Percentiles rank a stretch among this genome's conserved stretches.
phyloP scores from a whole-genome alignment of 2,797 vertebrate genomes.

The Xyrichtys novacula region DNA sequence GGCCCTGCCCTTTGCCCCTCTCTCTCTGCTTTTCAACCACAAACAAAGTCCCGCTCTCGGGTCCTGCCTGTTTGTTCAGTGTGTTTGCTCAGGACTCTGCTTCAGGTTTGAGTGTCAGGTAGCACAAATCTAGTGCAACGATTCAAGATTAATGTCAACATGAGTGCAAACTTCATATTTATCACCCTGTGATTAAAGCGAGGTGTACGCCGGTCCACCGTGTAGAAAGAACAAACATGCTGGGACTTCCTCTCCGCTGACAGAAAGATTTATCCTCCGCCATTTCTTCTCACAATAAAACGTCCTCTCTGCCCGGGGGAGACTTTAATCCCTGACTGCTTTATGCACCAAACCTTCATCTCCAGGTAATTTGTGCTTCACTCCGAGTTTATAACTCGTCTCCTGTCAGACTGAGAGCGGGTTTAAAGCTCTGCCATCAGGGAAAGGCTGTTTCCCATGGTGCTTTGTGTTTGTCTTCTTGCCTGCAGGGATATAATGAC shows the following conservation, averaged over 20 bases:
- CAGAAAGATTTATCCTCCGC: conserved; percentile 43
- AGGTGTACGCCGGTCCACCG: conserved; percentile 23
- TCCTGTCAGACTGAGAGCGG: conserved; percentile 62
- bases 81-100: conserved; percentile 67
- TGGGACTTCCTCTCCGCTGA: conserved; percentile 52
- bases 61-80: conserved; percentile 64
- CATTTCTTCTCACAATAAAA: conserved; percentile 24
- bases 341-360: conserved; percentile 22
- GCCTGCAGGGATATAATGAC: conserved; percentile 80
- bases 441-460: conserved; percentile 72
- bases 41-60: conserved; percentile 50
- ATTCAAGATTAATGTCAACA: conserved; percentile 29
- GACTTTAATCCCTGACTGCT: conserved; percentile 23
- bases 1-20: conserved; percentile 49
- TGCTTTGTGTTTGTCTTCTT: conserved; percentile 76
- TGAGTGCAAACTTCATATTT: conserved; percentile 50
- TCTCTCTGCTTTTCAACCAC: conserved; percentile 36
- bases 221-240: conserved; percentile 50
- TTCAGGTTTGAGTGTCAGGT: conserved; percentile 42
- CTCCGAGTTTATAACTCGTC: conserved; percentile 48
- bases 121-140: conserved; percentile 40
- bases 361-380: conserved; percentile 49
- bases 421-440: conserved; percentile 55
- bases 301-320: conserved; percentile 29
- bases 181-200: conserved; percentile 40